Conservation (phyloP, 1,140 invertebrate species). For the Probaryconus sp. region DNA sequence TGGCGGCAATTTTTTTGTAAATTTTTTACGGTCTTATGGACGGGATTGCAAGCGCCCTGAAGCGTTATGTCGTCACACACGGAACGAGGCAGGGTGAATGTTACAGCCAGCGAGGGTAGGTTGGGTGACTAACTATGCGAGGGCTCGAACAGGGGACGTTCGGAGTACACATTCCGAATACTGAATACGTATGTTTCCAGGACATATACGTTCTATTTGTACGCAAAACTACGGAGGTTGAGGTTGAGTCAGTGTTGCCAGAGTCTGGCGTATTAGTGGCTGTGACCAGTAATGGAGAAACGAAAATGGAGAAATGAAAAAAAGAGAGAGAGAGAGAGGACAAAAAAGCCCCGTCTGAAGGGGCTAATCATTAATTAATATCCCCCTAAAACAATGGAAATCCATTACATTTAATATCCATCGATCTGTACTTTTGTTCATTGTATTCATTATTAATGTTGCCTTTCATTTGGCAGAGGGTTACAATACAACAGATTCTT, state of each 20-base stretch:
- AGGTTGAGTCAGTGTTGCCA: constrained; percentile 37
- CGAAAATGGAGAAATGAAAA: constrained; percentile 47
- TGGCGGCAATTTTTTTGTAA: constrained; percentile 11
- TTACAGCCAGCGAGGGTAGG: constrained; percentile 64
- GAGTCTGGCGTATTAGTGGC: constrained; percentile 34
- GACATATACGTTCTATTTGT: constrained; percentile 46
- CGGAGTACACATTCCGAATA: constrained; percentile 65
- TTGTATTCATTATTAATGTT: constrained; percentile 2
- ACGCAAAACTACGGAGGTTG: constrained; percentile 32
- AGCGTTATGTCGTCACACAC: constrained; percentile 59
- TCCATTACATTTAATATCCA: constrained; percentile 23
- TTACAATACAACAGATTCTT: too few species aligned
- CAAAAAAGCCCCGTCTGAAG: constrained; percentile 23
- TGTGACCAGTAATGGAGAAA: constrained; percentile 48
- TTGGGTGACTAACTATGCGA: constrained; percentile 69
- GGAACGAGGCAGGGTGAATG: constrained; percentile 60
- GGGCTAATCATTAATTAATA: constrained; percentile 57
- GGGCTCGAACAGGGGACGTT: constrained; percentile 60
- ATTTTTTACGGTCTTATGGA: constrained; percentile 21
- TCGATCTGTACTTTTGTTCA: background rate
- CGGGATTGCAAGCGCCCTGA: constrained; percentile 27
- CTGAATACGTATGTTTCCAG: constrained; percentile 59
- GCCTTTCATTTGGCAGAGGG: too few species aligned
- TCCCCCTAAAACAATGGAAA: constrained; percentile 40
- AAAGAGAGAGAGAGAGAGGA: constrained; percentile 39